Evolutionary conservation across 2,797 vertebrate genomes (phyloP).

Genomic region (Lycodopsis pacificus): DNA sequence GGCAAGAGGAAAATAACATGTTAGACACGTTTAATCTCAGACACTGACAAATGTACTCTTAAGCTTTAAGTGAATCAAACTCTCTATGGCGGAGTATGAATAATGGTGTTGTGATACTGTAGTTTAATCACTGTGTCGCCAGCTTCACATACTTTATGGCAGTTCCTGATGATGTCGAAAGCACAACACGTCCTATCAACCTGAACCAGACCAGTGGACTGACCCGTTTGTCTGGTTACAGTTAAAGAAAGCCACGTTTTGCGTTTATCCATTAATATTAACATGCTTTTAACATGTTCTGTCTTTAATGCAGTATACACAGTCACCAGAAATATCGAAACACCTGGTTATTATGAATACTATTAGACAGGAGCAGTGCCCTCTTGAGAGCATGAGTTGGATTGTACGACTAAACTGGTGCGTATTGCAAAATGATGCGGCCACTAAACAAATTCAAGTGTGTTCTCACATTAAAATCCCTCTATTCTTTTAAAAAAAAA

Average conservation of each 20-base stretch:
- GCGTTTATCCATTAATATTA: not conserved
- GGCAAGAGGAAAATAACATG: not conserved
- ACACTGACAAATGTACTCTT: constrained; percentile 2
- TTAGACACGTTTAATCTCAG: constrained; percentile 16
- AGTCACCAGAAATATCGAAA: not conserved
- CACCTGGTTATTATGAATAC: not conserved
- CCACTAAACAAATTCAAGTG: not conserved
- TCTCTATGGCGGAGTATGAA: not conserved
- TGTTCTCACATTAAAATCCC: not conserved
- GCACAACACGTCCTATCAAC: not conserved
- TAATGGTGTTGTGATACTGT: constrained; percentile 12
- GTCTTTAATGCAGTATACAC: no score
- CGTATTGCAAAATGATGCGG: not conserved
- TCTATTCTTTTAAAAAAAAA: not conserved
- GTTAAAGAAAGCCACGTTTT: not conserved
- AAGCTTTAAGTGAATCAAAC: constrained; percentile 3
- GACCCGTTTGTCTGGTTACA: not conserved
- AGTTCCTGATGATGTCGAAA: not conserved
- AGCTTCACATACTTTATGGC: not conserved
- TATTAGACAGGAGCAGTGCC: not conserved
- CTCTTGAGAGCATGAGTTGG: not conserved
- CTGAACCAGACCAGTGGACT: not conserved
- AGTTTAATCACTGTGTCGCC: constrained; percentile 11
- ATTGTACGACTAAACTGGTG: not conserved
- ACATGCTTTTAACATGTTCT: not conserved